Evolutionary conservation across 2,888 invertebrate species (phyloP).

Genomic region (Oscheius myriophilus): DNA sequence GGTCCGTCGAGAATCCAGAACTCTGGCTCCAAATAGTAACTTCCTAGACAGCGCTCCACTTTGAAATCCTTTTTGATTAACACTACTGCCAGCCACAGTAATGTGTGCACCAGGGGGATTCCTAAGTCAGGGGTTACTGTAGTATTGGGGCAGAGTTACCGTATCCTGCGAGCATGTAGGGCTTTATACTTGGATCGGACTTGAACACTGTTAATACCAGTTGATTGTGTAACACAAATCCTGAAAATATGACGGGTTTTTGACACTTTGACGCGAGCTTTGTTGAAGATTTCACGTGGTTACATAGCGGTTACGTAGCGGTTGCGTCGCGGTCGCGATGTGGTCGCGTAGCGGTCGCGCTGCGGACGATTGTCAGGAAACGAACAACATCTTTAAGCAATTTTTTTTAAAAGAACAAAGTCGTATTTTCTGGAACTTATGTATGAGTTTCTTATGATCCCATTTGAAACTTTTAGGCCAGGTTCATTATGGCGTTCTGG

Average conservation of each 20-base stretch:
- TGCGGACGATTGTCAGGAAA: too few species aligned
- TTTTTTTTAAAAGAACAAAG: too few species aligned
- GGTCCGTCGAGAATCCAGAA: constrained; percentile 90
- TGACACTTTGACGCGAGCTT: background rate
- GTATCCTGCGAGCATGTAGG: constrained; percentile 72
- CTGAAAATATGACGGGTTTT: too few species aligned
- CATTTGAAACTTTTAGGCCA: too few species aligned
- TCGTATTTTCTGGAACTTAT: too few species aligned
- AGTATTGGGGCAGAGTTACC: constrained; percentile 60
- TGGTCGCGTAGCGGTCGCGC: too few species aligned
- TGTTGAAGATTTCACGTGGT: constrained; percentile 71
- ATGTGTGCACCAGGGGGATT: constrained; percentile 66
- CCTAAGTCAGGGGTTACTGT: constrained; percentile 44
- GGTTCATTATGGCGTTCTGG: too few species aligned
- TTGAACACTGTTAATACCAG: constrained; percentile 77
- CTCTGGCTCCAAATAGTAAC: constrained; percentile 69
- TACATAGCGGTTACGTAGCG: too few species aligned
- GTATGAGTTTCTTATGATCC: too few species aligned
- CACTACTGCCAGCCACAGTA: constrained; percentile 66
- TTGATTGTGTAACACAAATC: constrained; percentile 84
- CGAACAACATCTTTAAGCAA: too few species aligned
- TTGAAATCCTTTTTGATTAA: constrained; percentile 63
- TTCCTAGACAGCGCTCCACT: constrained; percentile 67
- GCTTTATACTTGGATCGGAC: constrained; percentile 71
- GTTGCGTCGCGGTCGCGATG: too few species aligned